Evolutionary conservation across 2,797 vertebrate genomes (phyloP).

Genomic region (Fistularia commersonii): DNA sequence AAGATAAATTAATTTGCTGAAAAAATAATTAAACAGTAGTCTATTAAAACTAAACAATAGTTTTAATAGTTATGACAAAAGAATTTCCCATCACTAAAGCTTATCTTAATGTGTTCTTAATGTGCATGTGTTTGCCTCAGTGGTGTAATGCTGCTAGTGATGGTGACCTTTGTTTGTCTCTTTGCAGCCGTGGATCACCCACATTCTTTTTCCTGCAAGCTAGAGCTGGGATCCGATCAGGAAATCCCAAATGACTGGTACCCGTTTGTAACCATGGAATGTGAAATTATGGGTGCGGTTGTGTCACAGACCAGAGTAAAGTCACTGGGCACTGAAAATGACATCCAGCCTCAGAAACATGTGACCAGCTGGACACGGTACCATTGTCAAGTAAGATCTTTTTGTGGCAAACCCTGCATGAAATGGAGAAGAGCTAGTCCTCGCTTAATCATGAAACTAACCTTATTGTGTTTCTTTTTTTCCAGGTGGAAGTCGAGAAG

Average conservation of each 20-base stretch:
- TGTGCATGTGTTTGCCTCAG: conserved; percentile 26
- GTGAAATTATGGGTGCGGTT: conserved; percentile 80
- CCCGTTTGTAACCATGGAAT: conserved; percentile 89
- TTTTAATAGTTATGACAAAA: too few relatives aligned
- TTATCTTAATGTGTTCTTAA: too few relatives aligned
- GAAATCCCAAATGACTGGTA: conserved; percentile 93
- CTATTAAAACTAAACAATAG: too few relatives aligned
- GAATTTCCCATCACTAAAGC: too few relatives aligned
- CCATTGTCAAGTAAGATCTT: conserved; percentile 83
- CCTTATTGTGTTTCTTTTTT: conserved; percentile 7
- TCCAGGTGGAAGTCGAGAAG: conserved; percentile 95
- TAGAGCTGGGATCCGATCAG: conserved; percentile 95
- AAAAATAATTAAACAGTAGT: too few relatives aligned
- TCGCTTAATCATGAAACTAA: not conserved
- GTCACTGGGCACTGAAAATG: conserved; percentile 85
- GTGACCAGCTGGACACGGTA: conserved; percentile 85
- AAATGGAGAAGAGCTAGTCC: not conserved
- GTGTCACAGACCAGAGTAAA: conserved; percentile 86
- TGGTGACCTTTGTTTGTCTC: conserved; percentile 21
- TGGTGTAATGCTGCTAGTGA: not conserved
- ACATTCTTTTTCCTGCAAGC: conserved; percentile 91
- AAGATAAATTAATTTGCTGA: too few relatives aligned
- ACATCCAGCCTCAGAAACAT: conserved; percentile 92
- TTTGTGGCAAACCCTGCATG: not conserved
- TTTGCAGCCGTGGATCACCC: conserved; percentile 86